Evolutionary conservation across 2,888 invertebrate genomes (phyloP).

Genomic region (Oxyteleia sp.): DNA sequence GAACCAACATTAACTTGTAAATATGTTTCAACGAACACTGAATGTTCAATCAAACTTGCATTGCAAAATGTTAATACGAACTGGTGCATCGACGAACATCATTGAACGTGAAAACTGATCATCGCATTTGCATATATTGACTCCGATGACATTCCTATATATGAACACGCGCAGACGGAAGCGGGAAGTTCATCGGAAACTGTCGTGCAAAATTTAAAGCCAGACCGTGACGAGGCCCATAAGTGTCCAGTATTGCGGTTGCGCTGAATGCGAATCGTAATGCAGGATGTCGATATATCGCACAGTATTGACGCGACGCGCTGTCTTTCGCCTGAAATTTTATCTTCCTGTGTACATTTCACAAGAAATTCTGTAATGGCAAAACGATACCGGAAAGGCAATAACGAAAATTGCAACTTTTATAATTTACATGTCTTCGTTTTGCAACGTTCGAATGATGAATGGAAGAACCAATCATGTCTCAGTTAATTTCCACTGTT

Average conservation of each 20-base stretch:
- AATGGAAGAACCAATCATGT: too few relatives aligned
- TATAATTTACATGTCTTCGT: too few relatives aligned
- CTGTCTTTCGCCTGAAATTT: slow-evolving; percentile 40
- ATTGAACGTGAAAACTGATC: slow-evolving; percentile 7
- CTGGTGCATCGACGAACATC: too few relatives aligned
- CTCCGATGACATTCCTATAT: slow-evolving; percentile 18
- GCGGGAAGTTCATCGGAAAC: slow-evolving; percentile 73
- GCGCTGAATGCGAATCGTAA: slow-evolving; percentile 58
- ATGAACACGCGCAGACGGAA: slow-evolving; percentile 57
- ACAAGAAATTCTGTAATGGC: too few relatives aligned
- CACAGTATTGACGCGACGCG: slow-evolving; percentile 22
- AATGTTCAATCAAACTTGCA: not conserved
- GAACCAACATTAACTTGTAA: too few relatives aligned
- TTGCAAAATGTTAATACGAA: not conserved
- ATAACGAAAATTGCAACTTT: too few relatives aligned
- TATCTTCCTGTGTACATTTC: slow-evolving; percentile 8
- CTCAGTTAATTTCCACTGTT: too few relatives aligned
- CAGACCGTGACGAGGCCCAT: slow-evolving; percentile 54
- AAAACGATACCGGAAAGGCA: too few relatives aligned
- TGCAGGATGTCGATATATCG: slow-evolving; percentile 60
- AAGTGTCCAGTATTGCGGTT: slow-evolving; percentile 66
- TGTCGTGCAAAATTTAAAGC: slow-evolving; percentile 63
- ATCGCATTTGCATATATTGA: slow-evolving; percentile 33
- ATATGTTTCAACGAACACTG: too few relatives aligned
- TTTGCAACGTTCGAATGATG: too few relatives aligned